Evolutionary conservation across 2,113 vertebrate species (phyloP).

Genomic region (Menidia beryllina): DNA sequence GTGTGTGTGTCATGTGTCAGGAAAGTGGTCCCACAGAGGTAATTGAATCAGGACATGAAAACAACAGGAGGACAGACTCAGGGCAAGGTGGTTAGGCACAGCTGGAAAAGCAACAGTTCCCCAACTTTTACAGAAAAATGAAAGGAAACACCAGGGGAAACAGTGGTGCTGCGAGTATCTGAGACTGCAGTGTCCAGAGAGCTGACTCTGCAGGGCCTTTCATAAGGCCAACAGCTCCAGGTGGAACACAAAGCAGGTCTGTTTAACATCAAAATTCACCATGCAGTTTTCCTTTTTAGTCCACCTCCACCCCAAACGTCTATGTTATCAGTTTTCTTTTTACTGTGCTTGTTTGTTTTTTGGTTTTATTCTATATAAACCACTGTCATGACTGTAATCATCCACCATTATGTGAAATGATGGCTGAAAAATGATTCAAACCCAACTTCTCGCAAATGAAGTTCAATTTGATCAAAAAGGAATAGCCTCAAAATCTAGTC

Average conservation of each 20-base stretch:
- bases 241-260: conserved; percentile 43
- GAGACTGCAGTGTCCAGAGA: conserved; percentile 43
- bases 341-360: not conserved
- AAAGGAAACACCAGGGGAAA: conserved; percentile 50
- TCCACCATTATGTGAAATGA: conserved; percentile 16
- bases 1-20: conserved; percentile 49
- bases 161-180: conserved; percentile 18
- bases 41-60: conserved; percentile 67
- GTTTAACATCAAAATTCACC: conserved; percentile 34
- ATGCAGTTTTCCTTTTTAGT: not conserved
- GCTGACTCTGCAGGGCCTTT: conserved; percentile 46
- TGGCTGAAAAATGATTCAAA: conserved; percentile 23
- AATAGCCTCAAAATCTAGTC: conserved; percentile 1
- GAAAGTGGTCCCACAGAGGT: conserved; percentile 51
- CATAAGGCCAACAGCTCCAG: conserved; percentile 49
- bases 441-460: not conserved
- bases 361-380: conserved; percentile 20
- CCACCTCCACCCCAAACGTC: not conserved
- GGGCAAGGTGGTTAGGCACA: conserved; percentile 67
- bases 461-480: too few species aligned
- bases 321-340: conserved; percentile 3
- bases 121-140: conserved; percentile 42
- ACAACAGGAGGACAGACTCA: conserved; percentile 45
- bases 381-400: conserved; percentile 24
- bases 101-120: conserved; percentile 84